These are phyloP conservation scores for Xiphorhynchus elegans DNA, from an alignment of 2,113 vertebrate species.

Conservation along the genomic window DNA sequence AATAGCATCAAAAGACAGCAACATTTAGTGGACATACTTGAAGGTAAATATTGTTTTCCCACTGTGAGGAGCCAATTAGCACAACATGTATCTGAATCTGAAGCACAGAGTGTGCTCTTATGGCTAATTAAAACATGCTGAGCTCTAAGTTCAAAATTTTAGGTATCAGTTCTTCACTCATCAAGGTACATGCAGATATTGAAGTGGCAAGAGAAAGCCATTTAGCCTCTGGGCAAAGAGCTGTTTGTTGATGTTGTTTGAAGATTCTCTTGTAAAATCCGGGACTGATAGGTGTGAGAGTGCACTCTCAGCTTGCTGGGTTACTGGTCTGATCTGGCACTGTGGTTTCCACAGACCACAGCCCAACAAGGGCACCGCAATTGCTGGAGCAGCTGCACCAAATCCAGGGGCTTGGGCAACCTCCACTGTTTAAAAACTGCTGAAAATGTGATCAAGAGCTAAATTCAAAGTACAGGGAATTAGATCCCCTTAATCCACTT, in stretches of 20 bases:
- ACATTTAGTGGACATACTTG: not conserved
- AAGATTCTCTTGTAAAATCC: not conserved
- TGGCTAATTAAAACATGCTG: not conserved
- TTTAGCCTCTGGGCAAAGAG: not conserved
- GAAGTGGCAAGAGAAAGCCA: not conserved
- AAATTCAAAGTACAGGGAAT: not conserved
- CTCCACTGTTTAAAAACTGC: not conserved
- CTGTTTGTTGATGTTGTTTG: not conserved
- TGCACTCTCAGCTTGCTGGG: not conserved
- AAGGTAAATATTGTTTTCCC: not conserved
- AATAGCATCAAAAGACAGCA: not conserved
- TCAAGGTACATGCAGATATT: not conserved
- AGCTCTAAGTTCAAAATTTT: slow-evolving; percentile 20
- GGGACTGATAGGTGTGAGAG: not conserved
- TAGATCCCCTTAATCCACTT: not conserved
- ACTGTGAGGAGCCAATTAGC: slow-evolving; percentile 12
- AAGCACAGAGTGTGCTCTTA: not conserved
- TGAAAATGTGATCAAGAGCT: not conserved
- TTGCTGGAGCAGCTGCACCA: not conserved
- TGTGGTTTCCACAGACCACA: not conserved
- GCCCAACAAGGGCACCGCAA: not conserved
- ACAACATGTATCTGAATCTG: not conserved
- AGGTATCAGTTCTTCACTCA: not conserved
- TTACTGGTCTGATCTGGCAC: not conserved
- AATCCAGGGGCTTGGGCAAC: not conserved